Evolutionary conservation across 2,888 invertebrate genomes (phyloP).

Genomic region (Polymixis flavicincta): DNA sequence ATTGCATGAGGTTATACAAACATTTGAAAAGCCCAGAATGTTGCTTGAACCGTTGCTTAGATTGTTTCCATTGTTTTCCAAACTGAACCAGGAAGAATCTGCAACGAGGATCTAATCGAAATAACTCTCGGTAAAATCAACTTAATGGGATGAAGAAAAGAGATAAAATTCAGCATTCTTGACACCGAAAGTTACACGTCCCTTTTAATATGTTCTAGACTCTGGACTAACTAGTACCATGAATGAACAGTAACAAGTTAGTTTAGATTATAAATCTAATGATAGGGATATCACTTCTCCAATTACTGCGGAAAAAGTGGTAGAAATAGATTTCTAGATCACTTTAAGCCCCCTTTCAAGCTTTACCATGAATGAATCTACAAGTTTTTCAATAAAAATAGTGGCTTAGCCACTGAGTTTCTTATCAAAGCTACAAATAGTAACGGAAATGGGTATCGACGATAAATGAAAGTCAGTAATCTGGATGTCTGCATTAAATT

Average conservation of each 20-base stretch:
- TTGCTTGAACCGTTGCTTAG: not conserved
- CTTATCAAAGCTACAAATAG: conserved; percentile 60
- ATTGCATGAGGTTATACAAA: not conserved
- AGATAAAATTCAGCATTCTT: conserved; percentile 21
- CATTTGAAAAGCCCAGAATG: not conserved
- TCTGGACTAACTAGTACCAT: not conserved
- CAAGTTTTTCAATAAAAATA: conserved; percentile 45
- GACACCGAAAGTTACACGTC: not conserved
- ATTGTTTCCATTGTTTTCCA: not conserved
- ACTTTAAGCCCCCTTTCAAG: conserved; percentile 19
- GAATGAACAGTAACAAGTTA: conserved; percentile 31
- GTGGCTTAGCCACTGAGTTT: conserved; percentile 42
- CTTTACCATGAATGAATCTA: conserved; percentile 56
- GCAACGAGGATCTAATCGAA: conserved; percentile 17
- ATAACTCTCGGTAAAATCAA: not conserved
- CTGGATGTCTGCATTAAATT: conserved; percentile 45
- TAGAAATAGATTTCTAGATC: conserved; percentile 47
- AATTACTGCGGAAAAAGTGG: conserved; percentile 32
- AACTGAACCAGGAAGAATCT: too few relatives aligned
- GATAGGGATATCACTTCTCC: conserved; percentile 45
- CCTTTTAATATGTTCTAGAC: not conserved
- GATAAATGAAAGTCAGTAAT: conserved; percentile 57
- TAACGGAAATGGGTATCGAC: conserved; percentile 53
- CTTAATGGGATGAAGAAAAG: not conserved
- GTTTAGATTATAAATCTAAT: conserved; percentile 25